Evolutionary conservation across 2,888 invertebrate genomes (phyloP).

Genomic region (Plutella xylostella): DNA sequence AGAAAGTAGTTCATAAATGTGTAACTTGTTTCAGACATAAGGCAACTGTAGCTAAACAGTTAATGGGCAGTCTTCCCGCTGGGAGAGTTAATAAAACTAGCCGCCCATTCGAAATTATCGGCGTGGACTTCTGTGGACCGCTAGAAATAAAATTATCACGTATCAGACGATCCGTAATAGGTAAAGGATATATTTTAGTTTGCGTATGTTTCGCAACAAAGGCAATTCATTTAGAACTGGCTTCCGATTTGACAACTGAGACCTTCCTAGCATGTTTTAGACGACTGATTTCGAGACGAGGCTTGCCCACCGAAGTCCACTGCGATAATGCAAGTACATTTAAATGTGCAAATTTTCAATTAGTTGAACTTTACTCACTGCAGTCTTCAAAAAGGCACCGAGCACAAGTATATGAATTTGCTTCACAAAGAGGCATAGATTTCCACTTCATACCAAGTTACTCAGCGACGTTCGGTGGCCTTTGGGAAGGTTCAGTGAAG

Average conservation of each 20-base stretch:
- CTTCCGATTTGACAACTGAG: constrained; percentile 6
- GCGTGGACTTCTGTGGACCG: constrained; percentile 17
- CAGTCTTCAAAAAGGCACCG: not conserved
- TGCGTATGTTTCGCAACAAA: constrained; percentile 17
- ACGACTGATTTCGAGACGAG: not conserved
- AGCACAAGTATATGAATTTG: not conserved
- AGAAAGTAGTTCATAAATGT: constrained; percentile 18
- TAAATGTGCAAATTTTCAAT: not conserved
- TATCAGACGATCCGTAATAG: constrained; percentile 8
- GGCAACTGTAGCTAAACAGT: constrained; percentile 12
- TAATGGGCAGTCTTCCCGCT: constrained; percentile 17
- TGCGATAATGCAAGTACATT: constrained; percentile 1
- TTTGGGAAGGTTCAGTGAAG: not conserved
- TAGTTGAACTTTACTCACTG: not conserved
- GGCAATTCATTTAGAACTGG: constrained; percentile 12
- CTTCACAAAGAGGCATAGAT: not conserved
- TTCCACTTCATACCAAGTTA: constrained; percentile 1
- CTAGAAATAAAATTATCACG: constrained; percentile 13
- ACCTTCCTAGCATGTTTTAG: constrained; percentile 1
- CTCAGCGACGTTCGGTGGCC: not conserved
- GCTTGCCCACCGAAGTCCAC: constrained; percentile 1
- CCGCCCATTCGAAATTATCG: constrained; percentile 14
- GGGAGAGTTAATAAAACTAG: constrained; percentile 9
- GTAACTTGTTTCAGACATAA: constrained; percentile 18
- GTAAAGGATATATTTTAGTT: constrained; percentile 16